Conservation (phyloP, 1,140 invertebrate species). For the Drosophila persimilis region DNA sequence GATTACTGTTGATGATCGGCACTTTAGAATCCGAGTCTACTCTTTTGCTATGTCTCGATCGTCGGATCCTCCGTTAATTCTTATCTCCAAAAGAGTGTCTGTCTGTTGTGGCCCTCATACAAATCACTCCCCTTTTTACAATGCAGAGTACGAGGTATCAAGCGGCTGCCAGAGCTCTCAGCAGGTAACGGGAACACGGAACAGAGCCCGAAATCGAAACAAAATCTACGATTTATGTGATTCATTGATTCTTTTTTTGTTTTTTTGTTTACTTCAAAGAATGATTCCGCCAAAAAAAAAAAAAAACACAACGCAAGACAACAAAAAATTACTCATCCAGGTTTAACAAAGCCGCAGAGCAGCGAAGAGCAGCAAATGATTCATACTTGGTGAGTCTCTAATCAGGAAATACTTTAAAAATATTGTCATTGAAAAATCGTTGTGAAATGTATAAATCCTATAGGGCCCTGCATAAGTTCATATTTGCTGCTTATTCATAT, state of each 20-base stretch:
- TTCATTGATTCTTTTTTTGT: slow-evolving; percentile 17
- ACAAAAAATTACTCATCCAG: slow-evolving; percentile 17
- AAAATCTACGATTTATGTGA: slow-evolving; percentile 14
- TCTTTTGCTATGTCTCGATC: too few species aligned
- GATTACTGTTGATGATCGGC: too few species aligned
- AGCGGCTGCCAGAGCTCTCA: too few species aligned
- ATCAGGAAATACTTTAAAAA: slow-evolving; percentile 6
- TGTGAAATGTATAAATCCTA: neutral
- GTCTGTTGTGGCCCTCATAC: too few species aligned
- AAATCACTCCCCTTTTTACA: too few species aligned
- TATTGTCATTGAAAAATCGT: neutral
- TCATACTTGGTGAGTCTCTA: slow-evolving; percentile 16
- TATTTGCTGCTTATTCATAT: slow-evolving; percentile 31
- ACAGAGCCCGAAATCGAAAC: slow-evolving; percentile 14
- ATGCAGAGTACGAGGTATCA: too few species aligned
- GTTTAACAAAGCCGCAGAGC: too few species aligned
- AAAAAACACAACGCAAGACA: neutral
- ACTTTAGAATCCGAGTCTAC: too few species aligned
- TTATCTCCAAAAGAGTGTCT: too few species aligned
- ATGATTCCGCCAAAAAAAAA: neutral
- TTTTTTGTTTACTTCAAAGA: slow-evolving; percentile 13
- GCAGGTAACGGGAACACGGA: slow-evolving; percentile 20
- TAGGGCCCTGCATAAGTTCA: neutral
- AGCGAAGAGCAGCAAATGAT: slow-evolving; percentile 14
- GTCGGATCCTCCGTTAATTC: too few species aligned